Conservation (phyloP, 2,888 invertebrate species). For the Ariolimax columbianus region DNA sequence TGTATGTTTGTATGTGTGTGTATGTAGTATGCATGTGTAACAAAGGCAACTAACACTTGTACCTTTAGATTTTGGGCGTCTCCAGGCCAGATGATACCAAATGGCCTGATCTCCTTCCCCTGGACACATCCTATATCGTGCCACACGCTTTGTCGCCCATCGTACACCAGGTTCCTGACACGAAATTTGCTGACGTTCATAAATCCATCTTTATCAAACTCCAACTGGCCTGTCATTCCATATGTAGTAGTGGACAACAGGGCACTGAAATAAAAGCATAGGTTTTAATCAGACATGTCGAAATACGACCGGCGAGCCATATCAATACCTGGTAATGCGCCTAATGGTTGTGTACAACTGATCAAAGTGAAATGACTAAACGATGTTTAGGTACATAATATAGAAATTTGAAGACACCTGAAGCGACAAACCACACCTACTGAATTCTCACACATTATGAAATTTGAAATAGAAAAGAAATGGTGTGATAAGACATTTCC, state of each 20-base stretch:
- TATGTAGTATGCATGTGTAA: background rate
- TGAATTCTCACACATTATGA: too few relatives aligned
- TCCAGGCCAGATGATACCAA: constrained; percentile 94
- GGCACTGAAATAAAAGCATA: constrained; percentile 54
- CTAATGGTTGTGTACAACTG: too few relatives aligned
- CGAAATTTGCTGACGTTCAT: constrained; percentile 85
- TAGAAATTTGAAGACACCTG: too few relatives aligned
- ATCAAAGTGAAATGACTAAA: too few relatives aligned
- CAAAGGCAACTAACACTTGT: background rate
- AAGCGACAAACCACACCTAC: too few relatives aligned
- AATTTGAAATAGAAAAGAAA: too few relatives aligned
- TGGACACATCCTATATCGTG: constrained; percentile 71
- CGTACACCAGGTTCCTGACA: constrained; percentile 85
- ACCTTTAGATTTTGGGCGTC: constrained; percentile 81
- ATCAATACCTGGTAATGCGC: too few relatives aligned
- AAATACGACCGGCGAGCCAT: too few relatives aligned
- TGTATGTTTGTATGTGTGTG: background rate
- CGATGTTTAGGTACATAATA: too few relatives aligned
- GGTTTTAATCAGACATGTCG: background rate
- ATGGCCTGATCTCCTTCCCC: constrained; percentile 82
- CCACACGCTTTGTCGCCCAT: constrained; percentile 69
- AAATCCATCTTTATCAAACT: constrained; percentile 74
- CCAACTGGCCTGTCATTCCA: constrained; percentile 79
- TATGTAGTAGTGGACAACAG: constrained; percentile 60
- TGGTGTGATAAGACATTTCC: too few relatives aligned